Evolutionary conservation across 2,113 vertebrate genomes (phyloP), one percentile per base, ranked within the genome.

Genomic region (Carassius auratus): DNA sequence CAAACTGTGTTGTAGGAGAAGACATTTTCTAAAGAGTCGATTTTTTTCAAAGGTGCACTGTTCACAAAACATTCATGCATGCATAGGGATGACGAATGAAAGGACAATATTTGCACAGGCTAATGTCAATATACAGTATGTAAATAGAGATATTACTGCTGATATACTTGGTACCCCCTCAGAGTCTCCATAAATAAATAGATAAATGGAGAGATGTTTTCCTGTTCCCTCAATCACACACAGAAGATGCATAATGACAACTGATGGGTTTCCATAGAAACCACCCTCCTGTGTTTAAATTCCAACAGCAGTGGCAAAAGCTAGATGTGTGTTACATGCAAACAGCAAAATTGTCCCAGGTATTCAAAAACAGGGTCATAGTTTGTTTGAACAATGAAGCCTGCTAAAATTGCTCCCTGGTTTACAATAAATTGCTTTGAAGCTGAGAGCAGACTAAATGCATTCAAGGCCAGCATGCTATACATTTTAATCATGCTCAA

Each of bases 191-290:
- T n/a, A n/a, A 17, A 38, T 59, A 57, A 59, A 83, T n/a, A 23
- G 30, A 78, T 78, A 78, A 78, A 59, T 2, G 21, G n/a, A 38
- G 1, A 13, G 8, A 79, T 42, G 14, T 61, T 61, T 59, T 61
- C 10, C 19, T 21, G 55, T 61, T 61, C 55, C 76, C 52, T 78
- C 26, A 36, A 78, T 55, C 76, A 83, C 19, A 55, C 17, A 57
- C 30, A 59, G 19, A 55, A 38, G 50, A 73, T 17, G 42, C 81
- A 73, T 55, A 83, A 83, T 59, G 66, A 82, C 48, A 55, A 55
- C 64, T 71, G 42, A 15, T 50, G 38, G 21, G 80, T 82, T 82
- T 71, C 80, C 80, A 55, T 71, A 38, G 80, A 52, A 82, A 82
- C 64, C 23, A 21, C 45, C 62, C 10, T 73, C 21, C 26, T 38